A percentile compares a stretch with the other conserved stretches of the same genome.
These are phyloP conservation scores for Euplagia quadripunctaria DNA, from an alignment of 2,888 invertebrate genomes.

Conservation along the genomic window DNA sequence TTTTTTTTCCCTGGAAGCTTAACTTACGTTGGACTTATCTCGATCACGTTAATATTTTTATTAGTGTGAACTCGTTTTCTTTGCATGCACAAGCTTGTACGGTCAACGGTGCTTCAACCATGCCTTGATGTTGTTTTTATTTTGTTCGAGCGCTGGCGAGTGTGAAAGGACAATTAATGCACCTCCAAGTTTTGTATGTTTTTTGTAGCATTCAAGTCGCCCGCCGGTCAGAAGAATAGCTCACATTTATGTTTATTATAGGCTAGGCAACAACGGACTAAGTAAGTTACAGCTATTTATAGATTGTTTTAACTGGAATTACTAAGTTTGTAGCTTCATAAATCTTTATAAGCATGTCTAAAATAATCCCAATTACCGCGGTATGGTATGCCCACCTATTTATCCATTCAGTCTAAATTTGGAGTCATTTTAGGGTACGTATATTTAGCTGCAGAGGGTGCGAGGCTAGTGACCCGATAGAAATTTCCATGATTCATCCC, in stretches of 20 bases:
- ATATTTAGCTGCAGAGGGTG: constrained; percentile 75
- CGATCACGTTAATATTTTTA: constrained; percentile 58
- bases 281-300: constrained; percentile 30
- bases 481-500: constrained; percentile 85
- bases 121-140: constrained; percentile 58
- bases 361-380: constrained; percentile 54
- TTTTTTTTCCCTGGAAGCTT: constrained; percentile 56
- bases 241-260: constrained; percentile 30
- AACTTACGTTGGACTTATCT: constrained; percentile 61
- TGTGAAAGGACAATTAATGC: constrained; percentile 58
- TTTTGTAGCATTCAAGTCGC: constrained; percentile 36
- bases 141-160: constrained; percentile 51
- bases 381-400: constrained; percentile 48
- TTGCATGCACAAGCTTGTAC: constrained; percentile 63
- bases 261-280: constrained; percentile 11
- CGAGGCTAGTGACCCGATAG: constrained; percentile 79
- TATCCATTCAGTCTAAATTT: constrained; percentile 58
- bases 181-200: constrained; percentile 48
- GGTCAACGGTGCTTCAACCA: constrained; percentile 52
- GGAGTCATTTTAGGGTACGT: constrained; percentile 65
- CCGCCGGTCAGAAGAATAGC: constrained; percentile 33
- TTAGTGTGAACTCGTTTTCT: constrained; percentile 61
- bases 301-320: constrained; percentile 31
- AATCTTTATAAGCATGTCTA: constrained; percentile 44
- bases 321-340: constrained; percentile 27